Evolutionary conservation across 2,797 vertebrate genomes (phyloP).

Genomic region (Rhinichthys osculus): DNA sequence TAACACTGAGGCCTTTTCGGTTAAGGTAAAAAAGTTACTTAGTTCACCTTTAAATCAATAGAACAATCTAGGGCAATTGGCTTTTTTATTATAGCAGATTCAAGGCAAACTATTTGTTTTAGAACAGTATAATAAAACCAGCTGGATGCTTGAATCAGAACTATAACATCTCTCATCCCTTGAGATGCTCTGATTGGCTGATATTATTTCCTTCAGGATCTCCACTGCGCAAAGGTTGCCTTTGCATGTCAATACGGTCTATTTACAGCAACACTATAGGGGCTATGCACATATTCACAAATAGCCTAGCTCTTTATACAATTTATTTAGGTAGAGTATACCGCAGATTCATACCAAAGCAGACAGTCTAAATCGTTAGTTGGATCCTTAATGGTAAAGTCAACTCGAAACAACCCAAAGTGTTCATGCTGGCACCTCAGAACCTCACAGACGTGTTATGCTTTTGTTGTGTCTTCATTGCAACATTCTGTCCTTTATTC

Average conservation of each 20-base stretch:
- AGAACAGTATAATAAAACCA: constrained; percentile 30
- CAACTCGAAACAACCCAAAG: neutral
- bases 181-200: constrained; percentile 43
- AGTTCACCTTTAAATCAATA: neutral
- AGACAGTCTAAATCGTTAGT: neutral
- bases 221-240: constrained; percentile 33
- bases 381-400: neutral
- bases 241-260: constrained; percentile 48
- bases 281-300: constrained; percentile 24
- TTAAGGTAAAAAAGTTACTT: too few relatives aligned
- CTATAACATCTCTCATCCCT: constrained; percentile 28
- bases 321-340: neutral
- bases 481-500: constrained; percentile 30
- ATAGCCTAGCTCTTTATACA: neutral
- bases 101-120: constrained; percentile 29
- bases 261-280: constrained; percentile 34
- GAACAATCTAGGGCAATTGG: neutral
- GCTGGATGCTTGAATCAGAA: constrained; percentile 38
- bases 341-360: neutral
- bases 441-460: neutral
- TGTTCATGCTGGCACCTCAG: neutral
- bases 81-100: neutral
- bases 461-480: neutral
- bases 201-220: constrained; percentile 44
- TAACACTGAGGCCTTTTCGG: too few relatives aligned